Conservation (phyloP, 1,140 invertebrate genomes). For the Danaus plexippus region DNA sequence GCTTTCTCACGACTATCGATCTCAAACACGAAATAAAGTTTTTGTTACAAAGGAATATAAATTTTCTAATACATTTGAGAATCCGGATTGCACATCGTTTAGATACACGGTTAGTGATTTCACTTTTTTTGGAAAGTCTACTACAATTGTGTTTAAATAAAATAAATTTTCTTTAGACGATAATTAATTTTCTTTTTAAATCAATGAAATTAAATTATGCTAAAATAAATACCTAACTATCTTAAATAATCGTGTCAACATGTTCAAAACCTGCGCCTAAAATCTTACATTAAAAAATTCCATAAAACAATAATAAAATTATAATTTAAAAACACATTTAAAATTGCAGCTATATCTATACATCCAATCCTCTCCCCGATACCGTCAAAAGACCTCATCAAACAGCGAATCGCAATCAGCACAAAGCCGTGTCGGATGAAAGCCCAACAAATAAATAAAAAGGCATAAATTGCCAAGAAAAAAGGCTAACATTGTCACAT, state of each 20-base stretch:
- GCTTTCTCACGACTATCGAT: conserved; percentile 36
- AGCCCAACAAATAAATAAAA: conserved; percentile 40
- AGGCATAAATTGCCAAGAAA: conserved; percentile 30
- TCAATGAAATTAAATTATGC: conserved; percentile 65
- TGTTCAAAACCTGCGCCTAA: conserved; percentile 66
- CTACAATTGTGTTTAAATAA: conserved; percentile 19
- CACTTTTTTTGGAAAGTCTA: conserved; percentile 7
- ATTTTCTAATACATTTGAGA: conserved; percentile 26
- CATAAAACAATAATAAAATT: conserved; percentile 72
- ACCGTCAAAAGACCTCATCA: conserved; percentile 68
- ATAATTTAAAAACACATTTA: conserved; percentile 72
- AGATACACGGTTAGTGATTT: conserved; percentile 22
- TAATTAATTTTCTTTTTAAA: conserved; percentile 46
- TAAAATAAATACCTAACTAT: conserved; percentile 72
- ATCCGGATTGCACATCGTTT: conserved; percentile 42
- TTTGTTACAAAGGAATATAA: conserved; percentile 34
- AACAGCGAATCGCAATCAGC: conserved; percentile 62
- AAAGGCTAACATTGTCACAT: conserved; percentile 33
- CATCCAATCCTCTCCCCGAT: conserved; percentile 61
- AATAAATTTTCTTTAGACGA: conserved; percentile 36
- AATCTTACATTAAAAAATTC: conserved; percentile 62
- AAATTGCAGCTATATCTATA: conserved; percentile 70
- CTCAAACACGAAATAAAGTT: conserved; percentile 30
- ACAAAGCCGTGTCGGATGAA: conserved; percentile 35
- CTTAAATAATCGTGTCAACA: conserved; percentile 70